Conservation (phyloP, 2,113 vertebrate species). For the Columbina picui region DNA sequence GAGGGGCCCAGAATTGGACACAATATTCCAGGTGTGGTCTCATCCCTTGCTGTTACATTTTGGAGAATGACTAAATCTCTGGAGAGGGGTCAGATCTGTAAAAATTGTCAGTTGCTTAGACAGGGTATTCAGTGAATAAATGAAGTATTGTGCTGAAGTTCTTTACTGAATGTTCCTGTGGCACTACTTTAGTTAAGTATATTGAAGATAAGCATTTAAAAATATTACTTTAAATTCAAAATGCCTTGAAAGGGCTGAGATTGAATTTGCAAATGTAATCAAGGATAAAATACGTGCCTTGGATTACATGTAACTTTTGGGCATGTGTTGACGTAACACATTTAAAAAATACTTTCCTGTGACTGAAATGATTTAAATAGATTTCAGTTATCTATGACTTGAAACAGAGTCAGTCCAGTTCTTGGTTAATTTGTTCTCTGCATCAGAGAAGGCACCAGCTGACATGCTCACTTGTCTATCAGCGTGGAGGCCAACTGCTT, state of each 20-base stretch:
- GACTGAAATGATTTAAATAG: constrained; percentile 39
- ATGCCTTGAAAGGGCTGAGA: constrained; percentile 15
- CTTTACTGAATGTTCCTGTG: constrained; percentile 4
- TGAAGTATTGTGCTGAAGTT: neutral
- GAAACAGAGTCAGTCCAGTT: neutral
- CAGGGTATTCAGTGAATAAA: constrained; percentile 1
- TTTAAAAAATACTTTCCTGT: constrained; percentile 29
- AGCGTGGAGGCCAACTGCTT: neutral
- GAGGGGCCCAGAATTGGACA: too few relatives aligned
- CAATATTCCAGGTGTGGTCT: too few relatives aligned
- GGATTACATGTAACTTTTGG: constrained; percentile 26
- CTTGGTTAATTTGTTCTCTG: neutral
- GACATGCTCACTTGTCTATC: neutral
- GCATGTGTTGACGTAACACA: constrained; percentile 36
- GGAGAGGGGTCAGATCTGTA: neutral
- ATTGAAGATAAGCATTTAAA: constrained; percentile 18
- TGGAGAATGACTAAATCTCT: constrained; percentile 5
- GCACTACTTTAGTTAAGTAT: neutral
- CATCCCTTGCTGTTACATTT: neutral
- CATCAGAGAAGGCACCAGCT: neutral
- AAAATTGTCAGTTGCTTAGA: constrained; percentile 2
- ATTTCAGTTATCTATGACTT: neutral
- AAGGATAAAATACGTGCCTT: constrained; percentile 18
- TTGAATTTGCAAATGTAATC: constrained; percentile 53
- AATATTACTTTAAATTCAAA: constrained; percentile 50